Percentiles rank a stretch among this genome's conserved stretches.
Conservation (phyloP, 1,140 invertebrate species). For the Drosophila micromelanica region DNA sequence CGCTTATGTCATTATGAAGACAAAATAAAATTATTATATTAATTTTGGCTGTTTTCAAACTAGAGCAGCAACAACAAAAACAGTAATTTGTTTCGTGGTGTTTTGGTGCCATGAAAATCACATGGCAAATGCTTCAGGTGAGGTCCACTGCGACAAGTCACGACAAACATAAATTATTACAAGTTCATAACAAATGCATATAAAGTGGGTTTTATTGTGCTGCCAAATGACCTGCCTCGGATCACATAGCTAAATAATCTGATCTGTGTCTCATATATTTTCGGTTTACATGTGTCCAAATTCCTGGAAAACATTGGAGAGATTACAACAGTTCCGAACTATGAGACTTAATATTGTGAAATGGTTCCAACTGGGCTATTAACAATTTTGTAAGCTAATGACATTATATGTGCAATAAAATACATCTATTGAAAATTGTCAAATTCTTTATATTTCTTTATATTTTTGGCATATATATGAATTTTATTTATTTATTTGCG, state of each 20-base stretch:
- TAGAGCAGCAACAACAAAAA: constrained; percentile 50
- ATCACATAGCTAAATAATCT: constrained; percentile 47
- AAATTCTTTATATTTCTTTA: too few relatives aligned
- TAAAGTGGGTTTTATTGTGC: constrained; percentile 38
- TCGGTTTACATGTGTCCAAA: constrained; percentile 17
- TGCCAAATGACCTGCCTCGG: constrained; percentile 28
- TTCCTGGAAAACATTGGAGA: constrained; percentile 27
- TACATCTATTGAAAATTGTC: too few relatives aligned
- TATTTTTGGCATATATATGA: too few relatives aligned
- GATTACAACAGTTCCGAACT: constrained; percentile 25
- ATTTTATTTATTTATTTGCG: too few relatives aligned
- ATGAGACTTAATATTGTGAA: not conserved
- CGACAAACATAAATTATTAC: constrained; percentile 51
- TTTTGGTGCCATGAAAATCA: constrained; percentile 37
- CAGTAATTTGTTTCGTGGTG: constrained; percentile 27
- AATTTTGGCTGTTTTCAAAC: constrained; percentile 51
- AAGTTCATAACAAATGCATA: constrained; percentile 57
- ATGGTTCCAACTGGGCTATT: not conserved
- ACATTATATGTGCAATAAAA: not conserved
- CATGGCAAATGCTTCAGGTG: constrained; percentile 46
- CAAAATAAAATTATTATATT: constrained; percentile 71
- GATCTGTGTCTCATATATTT: constrained; percentile 50
- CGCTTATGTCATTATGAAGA: constrained; percentile 69
- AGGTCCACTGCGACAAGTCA: constrained; percentile 31
- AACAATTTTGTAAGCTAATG: not conserved